These are phyloP conservation scores for Vombatus ursinus DNA, from an alignment of 2,113 vertebrate species.

Conservation along the genomic window DNA sequence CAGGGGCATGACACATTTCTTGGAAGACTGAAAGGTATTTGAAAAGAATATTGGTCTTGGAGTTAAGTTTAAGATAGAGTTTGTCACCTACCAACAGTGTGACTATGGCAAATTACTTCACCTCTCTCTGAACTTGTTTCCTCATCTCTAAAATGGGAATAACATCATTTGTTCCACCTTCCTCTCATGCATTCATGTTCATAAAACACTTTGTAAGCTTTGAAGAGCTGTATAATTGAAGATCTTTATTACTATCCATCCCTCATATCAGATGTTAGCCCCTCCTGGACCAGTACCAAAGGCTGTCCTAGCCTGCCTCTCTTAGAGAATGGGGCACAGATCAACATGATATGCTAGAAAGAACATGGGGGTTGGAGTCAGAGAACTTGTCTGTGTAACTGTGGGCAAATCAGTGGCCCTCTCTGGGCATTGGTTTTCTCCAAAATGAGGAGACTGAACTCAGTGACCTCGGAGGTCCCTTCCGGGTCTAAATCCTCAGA, in stretches of 20 bases:
- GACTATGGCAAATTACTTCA: neutral
- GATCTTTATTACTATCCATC: neutral
- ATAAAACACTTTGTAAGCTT: neutral
- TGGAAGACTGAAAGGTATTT: neutral
- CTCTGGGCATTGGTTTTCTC: neutral
- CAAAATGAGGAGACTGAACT: neutral
- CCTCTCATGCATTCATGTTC: neutral
- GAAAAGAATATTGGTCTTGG: neutral
- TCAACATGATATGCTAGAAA: neutral
- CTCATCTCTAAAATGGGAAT: neutral
- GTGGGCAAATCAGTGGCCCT: neutral
- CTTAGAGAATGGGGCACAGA: neutral
- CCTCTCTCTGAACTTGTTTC: neutral
- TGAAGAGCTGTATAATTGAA: neutral
- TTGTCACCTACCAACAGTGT: neutral
- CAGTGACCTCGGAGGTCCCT: neutral
- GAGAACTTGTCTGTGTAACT: neutral
- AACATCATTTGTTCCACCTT: neutral
- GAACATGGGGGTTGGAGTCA: neutral
- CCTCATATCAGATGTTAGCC: neutral
- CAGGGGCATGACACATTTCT: neutral
- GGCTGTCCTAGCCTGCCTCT: too few species aligned
- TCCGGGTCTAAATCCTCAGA: neutral
- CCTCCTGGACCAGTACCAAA: neutral
- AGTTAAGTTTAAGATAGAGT: neutral